phyloP scores from a whole-genome alignment of 2,113 vertebrate species.

The Sebastes fasciatus region DNA sequence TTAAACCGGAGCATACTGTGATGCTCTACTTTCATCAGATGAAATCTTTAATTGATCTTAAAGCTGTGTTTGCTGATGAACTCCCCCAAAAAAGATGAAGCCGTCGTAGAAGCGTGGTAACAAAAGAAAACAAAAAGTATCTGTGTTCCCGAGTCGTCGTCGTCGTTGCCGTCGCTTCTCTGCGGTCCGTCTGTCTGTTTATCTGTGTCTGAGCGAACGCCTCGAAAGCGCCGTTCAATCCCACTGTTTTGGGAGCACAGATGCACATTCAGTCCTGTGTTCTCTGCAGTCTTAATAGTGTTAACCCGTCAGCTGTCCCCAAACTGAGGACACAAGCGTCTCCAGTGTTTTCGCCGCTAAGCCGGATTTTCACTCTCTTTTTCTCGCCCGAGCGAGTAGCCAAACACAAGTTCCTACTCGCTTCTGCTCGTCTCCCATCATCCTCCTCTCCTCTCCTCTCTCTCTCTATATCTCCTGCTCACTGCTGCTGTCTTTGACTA shows the following conservation, averaged over 20 bases:
- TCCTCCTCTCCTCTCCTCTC: slow-evolving; percentile 3
- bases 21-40: too few relatives aligned
- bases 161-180: slow-evolving; percentile 20
- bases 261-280: slow-evolving; percentile 72
- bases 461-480: background rate
- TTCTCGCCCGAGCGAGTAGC: slow-evolving; percentile 53
- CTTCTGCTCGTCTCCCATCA: slow-evolving; percentile 28
- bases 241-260: slow-evolving; percentile 73
- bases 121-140: slow-evolving; percentile 39
- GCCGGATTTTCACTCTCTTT: slow-evolving; percentile 68
- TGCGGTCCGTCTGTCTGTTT: slow-evolving; percentile 65
- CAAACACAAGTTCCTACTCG: slow-evolving; percentile 52
- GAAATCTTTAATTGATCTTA: too few relatives aligned
- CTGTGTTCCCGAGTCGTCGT: slow-evolving; percentile 40
- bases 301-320: slow-evolving; percentile 82
- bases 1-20: too few relatives aligned
- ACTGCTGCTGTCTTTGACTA: background rate
- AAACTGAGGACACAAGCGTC: slow-evolving; percentile 71
- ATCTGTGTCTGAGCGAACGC: slow-evolving; percentile 62
- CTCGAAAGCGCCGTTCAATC: slow-evolving; percentile 55
- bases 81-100: background rate
- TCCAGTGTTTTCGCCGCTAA: slow-evolving; percentile 61
- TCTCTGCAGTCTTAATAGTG: slow-evolving; percentile 79
- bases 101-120: slow-evolving; percentile 12
- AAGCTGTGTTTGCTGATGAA: too few relatives aligned